These are phyloP conservation scores for Paguma larvata DNA, from an alignment of 2,797 vertebrate species.

Conservation along the genomic window DNA sequence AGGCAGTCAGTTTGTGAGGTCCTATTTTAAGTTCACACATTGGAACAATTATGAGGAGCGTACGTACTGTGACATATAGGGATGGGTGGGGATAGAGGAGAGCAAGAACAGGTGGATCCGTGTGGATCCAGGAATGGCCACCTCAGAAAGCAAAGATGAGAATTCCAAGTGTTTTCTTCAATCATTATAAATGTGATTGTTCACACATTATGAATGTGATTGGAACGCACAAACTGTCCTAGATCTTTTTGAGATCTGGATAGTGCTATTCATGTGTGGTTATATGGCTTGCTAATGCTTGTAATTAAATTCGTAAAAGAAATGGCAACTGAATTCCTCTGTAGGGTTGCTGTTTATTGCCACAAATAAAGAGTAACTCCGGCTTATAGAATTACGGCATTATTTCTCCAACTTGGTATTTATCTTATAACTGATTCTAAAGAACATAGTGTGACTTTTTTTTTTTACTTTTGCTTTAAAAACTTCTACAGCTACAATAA, in stretches of 20 bases:
- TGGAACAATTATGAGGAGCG: not conserved
- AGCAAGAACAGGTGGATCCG: not conserved
- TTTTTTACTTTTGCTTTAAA: conserved; percentile 23
- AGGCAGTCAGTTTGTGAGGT: not conserved
- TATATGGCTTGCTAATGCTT: not conserved
- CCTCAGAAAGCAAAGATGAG: not conserved
- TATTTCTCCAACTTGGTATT: not conserved
- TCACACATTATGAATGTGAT: not conserved
- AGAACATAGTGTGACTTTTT: not conserved
- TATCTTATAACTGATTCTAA: conserved; percentile 38
- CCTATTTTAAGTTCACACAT: conserved; percentile 12
- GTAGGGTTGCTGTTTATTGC: not conserved
- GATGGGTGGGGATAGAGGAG: not conserved
- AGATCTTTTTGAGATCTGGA: not conserved
- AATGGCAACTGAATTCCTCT: not conserved
- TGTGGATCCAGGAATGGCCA: not conserved
- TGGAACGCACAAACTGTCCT: not conserved
- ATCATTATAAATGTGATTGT: not conserved
- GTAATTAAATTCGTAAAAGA: conserved; percentile 17
- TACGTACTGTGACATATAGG: not conserved
- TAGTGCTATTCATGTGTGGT: not conserved
- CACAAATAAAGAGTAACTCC: not conserved
- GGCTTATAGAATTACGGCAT: not conserved
- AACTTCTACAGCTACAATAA: not conserved
- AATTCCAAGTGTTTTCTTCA: not conserved